Evolutionary conservation across 2,888 invertebrate species (phyloP).

Genomic region (Entomobrya multifasciata): DNA sequence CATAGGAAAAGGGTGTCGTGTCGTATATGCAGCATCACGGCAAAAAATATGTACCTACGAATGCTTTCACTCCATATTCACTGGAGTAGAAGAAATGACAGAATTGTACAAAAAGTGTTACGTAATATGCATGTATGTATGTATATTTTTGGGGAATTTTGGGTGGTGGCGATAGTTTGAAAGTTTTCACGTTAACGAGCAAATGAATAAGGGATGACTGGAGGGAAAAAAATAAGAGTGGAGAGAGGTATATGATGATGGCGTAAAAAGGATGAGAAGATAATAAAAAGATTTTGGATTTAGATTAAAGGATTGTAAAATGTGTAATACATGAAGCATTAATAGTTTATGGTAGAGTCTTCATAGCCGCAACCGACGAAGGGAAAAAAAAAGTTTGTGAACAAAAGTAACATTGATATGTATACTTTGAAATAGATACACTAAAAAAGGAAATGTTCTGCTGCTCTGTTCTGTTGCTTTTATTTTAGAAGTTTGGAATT

Average conservation of each 20-base stretch:
- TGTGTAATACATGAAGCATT: slow-evolving; percentile 21
- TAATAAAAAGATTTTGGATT: slow-evolving; percentile 61
- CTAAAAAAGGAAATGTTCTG: too few relatives aligned
- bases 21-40: neutral
- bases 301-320: slow-evolving; percentile 53
- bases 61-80: neutral
- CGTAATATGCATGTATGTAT: too few relatives aligned
- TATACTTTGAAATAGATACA: too few relatives aligned
- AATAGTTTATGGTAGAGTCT: slow-evolving; percentile 35
- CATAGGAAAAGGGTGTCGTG: neutral
- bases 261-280: slow-evolving; percentile 29
- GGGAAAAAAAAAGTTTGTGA: too few relatives aligned
- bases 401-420: too few relatives aligned
- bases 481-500: too few relatives aligned
- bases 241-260: neutral
- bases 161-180: neutral
- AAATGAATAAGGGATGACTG: slow-evolving; percentile 55
- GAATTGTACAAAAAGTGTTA: too few relatives aligned
- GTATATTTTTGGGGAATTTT: slow-evolving; percentile 9
- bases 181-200: slow-evolving; percentile 66
- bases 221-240: neutral
- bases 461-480: neutral
- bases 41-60: neutral
- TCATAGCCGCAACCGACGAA: too few relatives aligned
- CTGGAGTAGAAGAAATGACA: slow-evolving; percentile 36